Evolutionary conservation across 2,888 invertebrate species (phyloP), one percentile per base, ranked within the genome.

Genomic region (Selenia dentaria): DNA sequence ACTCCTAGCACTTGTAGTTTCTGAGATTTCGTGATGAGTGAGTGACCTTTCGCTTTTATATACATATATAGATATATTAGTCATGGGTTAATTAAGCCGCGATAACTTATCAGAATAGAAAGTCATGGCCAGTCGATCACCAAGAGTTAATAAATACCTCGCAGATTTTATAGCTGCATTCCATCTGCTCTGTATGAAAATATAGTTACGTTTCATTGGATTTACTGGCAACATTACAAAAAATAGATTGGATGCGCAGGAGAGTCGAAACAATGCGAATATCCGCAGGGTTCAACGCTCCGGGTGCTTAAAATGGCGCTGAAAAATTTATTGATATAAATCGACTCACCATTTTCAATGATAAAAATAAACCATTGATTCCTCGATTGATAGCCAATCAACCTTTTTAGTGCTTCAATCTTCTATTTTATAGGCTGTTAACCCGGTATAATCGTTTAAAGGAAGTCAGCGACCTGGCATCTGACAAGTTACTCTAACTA

Each of bases 231-330:
- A 49, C 40, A 33, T 34, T 53, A 53, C 48, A 56, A 51, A 56
- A 51, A 51, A 54, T 55, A 58, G 60, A 57, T 64, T 56, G 54
- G 65, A 70, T 68, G 73, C 75, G 75, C 75, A 67, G 55, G 69
- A 70, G 72, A 80, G 74, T 73, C 70, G 73, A 69, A 80, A 70
- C 64, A 72, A 57, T 70, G 72, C 74, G 67, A 78, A 79, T 67
- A 70, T 72, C 65, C 67, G 59, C 55, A 49, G 58, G 65, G 85
- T 75, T 83, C 82, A 81, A 73, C 65, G 81, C 59, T 62, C 79
- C 64, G 63, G 64, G 57, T 62, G 52, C 51, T 61, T 77, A 78
- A 80, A 78, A 76, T 73, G 74, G 63, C 69, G 72, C 72, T 63
- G 54, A 58, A 47, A 59, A 56, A 58, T 51, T 12, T 39, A 54